A percentile compares a stretch with the other conserved stretches of the same genome.
These are phyloP conservation scores for Ceratina australensis DNA, from an alignment of 1,140 invertebrate species.

Conservation along the genomic window DNA sequence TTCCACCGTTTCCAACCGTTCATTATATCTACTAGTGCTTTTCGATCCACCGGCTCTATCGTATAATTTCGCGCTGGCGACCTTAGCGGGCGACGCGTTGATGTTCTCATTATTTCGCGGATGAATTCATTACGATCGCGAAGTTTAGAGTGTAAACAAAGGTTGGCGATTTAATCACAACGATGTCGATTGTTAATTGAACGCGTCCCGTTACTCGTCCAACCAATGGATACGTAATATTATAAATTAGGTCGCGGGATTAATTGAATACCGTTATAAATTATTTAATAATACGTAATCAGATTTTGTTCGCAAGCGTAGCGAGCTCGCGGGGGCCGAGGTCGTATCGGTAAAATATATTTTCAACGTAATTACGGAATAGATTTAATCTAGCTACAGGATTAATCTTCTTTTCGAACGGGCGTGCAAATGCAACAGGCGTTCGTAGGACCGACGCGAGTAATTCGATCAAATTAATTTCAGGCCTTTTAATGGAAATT, in stretches of 20 bases:
- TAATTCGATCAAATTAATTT: slow-evolving; percentile 42
- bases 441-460: slow-evolving; percentile 21
- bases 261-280: slow-evolving; percentile 42
- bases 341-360: slow-evolving; percentile 17
- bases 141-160: no score
- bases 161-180: slow-evolving; percentile 2
- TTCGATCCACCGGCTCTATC: background rate
- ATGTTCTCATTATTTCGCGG: no score
- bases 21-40: background rate
- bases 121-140: no score
- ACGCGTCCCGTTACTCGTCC: background rate
- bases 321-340: no score
- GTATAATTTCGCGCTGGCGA: background rate
- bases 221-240: background rate
- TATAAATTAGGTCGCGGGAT: slow-evolving; percentile 24
- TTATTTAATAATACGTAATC: slow-evolving; percentile 54
- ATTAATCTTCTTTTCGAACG: slow-evolving; percentile 46
- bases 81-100: no score
- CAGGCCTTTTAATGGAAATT: slow-evolving; percentile 16
- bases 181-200: no score
- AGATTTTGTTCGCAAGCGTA: slow-evolving; percentile 25
- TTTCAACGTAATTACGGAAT: slow-evolving; percentile 35
- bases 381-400: slow-evolving; percentile 43
- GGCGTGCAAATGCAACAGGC: slow-evolving; percentile 43
- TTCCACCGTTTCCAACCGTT: background rate